Evolutionary conservation across 2,888 invertebrate species (phyloP), one percentile per base, ranked within the genome.

Genomic region (Philopedon plagiatum): DNA sequence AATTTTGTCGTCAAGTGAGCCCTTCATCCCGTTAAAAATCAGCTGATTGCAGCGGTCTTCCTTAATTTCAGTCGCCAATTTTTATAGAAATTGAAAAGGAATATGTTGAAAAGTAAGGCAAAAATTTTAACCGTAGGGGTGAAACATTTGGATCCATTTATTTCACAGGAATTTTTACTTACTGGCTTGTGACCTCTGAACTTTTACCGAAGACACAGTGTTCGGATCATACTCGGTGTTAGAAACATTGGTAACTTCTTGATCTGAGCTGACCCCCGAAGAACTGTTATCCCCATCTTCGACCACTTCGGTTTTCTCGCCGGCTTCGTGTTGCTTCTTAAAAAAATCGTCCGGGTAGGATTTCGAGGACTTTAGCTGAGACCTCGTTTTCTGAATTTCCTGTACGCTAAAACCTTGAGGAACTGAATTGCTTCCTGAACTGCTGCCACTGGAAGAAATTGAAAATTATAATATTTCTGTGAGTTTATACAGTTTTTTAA

Each of bases 231-330:
- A 87, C 4, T 87, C 88, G 5, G 84, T 83, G 39, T 86, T 86
- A 21, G 88, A 88, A 61, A 89, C 89, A 1, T 88, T 87, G 0
- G 89, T 89, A 18, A 91, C 86, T 78, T 93, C 95, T 84, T 95
- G 95, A 86, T 95, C 95, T 57, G 94, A 94, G 76, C 94, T 94
- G 0, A 95, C 95, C 19, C 95, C 95, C 23, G 94, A 94, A 4
- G 95, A 94, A 76, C 95, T 94, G 86, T 95, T 95, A 85, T 95
- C 95, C 57, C 93, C 94, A 85, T 95, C 95, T 86, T 94, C 94
- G 5, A 88, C 85, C 72, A 87, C 80, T 39, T 80, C 84, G 13
- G 64, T 68, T 49, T 75, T 72, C 3, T 64, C 69, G 13, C 77
- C 78, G 13, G 82, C 75, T 77, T 87, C 87, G 71, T 83, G 80